Evolutionary conservation across 2,797 vertebrate genomes (phyloP), one percentile per base, ranked within the genome.

Genomic region (Lagorchestes hirsutus): DNA sequence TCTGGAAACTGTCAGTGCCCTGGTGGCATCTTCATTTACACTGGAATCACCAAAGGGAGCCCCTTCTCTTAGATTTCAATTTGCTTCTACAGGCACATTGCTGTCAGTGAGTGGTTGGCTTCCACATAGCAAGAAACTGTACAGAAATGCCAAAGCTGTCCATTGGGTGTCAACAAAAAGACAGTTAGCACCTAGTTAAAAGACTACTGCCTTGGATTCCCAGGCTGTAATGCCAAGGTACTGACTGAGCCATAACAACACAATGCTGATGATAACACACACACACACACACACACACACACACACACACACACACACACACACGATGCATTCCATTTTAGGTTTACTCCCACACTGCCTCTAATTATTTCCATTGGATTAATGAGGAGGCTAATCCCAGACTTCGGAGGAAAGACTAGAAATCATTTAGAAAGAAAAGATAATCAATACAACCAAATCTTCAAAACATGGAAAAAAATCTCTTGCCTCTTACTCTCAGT

Each of bases 21-120:
- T 10, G 93, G 94, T 28, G 96, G 82, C 16, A 87, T 91, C 62
- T 96, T 96, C 67, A 90, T 92, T 93, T 96, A n/a, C 27, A 95
- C 57, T 58, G 90, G 54, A 29, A 57, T 58, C 95, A 93, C 28
- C 8, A 92, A 92, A 54, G 3, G 24, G 29, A 95, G 28, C 0
- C 1, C 0, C 0, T 92, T 92, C 94, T 57, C 55, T 46, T 94
- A 93, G 90, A 3, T n/a, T 95, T 94, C 55, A 4, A 6, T 91
- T 58, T 96, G 40, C 59, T 97, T 62, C 94, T 94, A 95, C 54
- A 95, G 94, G 82, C 24, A 62, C 12, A 0, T 0, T 74, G 62
- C 13, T 93, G 93, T 55, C 1, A 0, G 94, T 82, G 31, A 57
- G 22, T 40, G 2, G 6, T 55, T 11, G 0, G 67, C 24, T 22